A percentile compares a stretch with the other conserved stretches of the same genome.
Evolutionary conservation across 2,797 vertebrate species (phyloP).

Genomic region (Avahi laniger): DNA sequence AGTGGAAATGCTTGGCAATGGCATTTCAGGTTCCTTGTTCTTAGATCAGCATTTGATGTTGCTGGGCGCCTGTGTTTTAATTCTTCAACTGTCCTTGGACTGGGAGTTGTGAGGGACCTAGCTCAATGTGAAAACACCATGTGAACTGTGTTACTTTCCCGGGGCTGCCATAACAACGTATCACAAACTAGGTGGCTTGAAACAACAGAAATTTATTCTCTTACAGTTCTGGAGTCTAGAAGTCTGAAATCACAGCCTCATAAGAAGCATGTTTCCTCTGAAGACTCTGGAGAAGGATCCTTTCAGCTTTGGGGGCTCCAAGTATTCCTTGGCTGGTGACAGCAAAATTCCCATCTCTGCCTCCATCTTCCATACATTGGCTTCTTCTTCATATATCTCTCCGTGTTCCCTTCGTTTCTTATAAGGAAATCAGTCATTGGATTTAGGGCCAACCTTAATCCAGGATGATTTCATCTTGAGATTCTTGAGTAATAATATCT

Average conservation of each 20-base stretch:
- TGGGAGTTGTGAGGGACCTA: not conserved
- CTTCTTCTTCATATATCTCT: not conserved
- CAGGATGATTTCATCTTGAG: not conserved
- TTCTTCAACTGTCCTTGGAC: not conserved
- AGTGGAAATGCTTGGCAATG: not conserved
- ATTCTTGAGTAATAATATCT: not conserved
- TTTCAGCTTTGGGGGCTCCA: not conserved
- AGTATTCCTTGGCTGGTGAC: not conserved
- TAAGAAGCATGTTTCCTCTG: too few relatives aligned
- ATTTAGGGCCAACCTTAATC: not conserved
- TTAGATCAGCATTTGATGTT: not conserved
- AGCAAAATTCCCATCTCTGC: not conserved
- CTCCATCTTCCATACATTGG: not conserved
- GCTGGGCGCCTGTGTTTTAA: not conserved
- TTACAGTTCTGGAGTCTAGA: not conserved
- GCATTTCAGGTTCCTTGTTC: not conserved
- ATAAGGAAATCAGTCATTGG: not conserved
- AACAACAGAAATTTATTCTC: not conserved
- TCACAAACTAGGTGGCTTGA: not conserved
- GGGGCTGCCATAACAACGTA: not conserved
- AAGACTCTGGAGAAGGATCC: not conserved
- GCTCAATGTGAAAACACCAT: not conserved
- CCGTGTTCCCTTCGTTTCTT: not conserved
- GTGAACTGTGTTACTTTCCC: not conserved
- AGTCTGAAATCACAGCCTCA: not conserved